Evolutionary conservation across 2,888 invertebrate genomes (phyloP), one percentile per base, ranked within the genome.

Genomic region (Troides helena): DNA sequence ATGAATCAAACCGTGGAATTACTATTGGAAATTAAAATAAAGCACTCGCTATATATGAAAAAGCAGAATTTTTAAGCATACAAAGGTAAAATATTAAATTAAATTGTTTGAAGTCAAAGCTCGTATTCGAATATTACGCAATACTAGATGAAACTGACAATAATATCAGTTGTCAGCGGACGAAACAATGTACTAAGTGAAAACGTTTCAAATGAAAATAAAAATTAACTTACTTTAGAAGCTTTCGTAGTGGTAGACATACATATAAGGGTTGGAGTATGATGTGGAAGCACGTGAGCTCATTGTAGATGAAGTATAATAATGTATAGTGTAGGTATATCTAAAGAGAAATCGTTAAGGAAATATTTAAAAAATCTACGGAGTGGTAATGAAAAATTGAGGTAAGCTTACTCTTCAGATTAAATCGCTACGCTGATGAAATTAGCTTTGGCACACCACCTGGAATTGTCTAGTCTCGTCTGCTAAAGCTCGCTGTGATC

Each of bases 401-500:
- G 50, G 25, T 61, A 25, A 65, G 65, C 65, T 65, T 59, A 65
- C 53, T 53, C 57, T 69, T 57, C 65, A 56, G 57, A 65, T 69
- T 69, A 57, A 69, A 65, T 46, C 21, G 43, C 62, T 23, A 18
- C 30, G 61, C 77, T 75, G 78, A 81, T 30, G 82, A 81, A 81
- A 84, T 82, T 81, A 83, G 79, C 76, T 73, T 74, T 72, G 71
- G 75, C 74, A 71, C 74, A 74, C 76, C 77, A 79, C 79, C 78
- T 75, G 79, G 80, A 75, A 77, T 80, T 80, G 80, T 80, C 79
- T 81, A 78, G 78, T 74, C 77, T 77, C 74, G 79, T 74, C 79
- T 73, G 77, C 72, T 74, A 80, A 81, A 77, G 75, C 75, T 78
- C 75, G 76, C 77, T 74, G 77, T 85, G 83, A 89, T 88, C 88